Conservation (phyloP, 2,797 vertebrate genomes). For the Protosalanx chinensis region DNA sequence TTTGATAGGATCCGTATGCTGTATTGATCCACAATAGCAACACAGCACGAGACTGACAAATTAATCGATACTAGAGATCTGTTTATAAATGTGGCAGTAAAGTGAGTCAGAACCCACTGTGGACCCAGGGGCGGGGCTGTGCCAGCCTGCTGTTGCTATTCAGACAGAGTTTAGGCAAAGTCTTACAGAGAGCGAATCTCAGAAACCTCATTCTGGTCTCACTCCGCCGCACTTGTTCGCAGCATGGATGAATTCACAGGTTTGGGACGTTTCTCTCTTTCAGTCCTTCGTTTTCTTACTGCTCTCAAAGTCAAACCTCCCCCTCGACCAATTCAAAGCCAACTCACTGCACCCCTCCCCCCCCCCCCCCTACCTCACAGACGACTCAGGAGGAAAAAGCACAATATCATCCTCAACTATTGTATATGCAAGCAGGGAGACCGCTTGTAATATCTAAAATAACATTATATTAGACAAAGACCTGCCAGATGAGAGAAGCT, state of each 20-base stretch:
- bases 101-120: slow-evolving; percentile 7
- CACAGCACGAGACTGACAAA: slow-evolving; percentile 30
- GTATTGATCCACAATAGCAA: slow-evolving; percentile 50
- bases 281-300: background rate
- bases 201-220: slow-evolving; percentile 27
- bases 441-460: slow-evolving; percentile 56
- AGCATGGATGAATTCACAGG: slow-evolving; percentile 30
- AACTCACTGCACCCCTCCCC: background rate
- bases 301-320: slow-evolving; percentile 4
- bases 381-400: slow-evolving; percentile 33
- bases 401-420: slow-evolving; percentile 44
- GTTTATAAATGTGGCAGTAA: slow-evolving; percentile 39
- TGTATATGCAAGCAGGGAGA: slow-evolving; percentile 38
- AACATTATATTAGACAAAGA: slow-evolving; percentile 67
- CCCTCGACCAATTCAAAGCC: slow-evolving; percentile 17
- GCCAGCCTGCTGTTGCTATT: slow-evolving; percentile 43
- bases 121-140: too few relatives aligned
- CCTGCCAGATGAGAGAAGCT: slow-evolving; percentile 50
- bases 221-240: slow-evolving; percentile 25
- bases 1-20: slow-evolving; percentile 34
- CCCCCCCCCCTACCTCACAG: slow-evolving; percentile 15
- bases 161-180: slow-evolving; percentile 44
- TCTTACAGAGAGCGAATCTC: slow-evolving; percentile 28
- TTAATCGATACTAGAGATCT: slow-evolving; percentile 48
- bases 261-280: background rate